These are phyloP conservation scores for Gobiocypris rarus DNA, from an alignment of 2,113 vertebrate genomes.

Conservation along the genomic window DNA sequence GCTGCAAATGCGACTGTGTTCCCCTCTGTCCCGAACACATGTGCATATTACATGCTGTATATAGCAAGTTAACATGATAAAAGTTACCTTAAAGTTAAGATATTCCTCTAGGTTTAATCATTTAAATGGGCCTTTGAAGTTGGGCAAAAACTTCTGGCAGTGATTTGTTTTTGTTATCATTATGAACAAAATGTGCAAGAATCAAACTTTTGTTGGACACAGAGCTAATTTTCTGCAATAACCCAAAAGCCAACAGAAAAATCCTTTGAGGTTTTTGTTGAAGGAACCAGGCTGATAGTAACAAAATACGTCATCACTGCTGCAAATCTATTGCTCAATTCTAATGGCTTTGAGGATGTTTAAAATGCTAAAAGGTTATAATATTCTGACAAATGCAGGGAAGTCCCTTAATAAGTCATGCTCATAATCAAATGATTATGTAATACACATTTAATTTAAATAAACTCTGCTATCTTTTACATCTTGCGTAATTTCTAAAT, in stretches of 20 bases:
- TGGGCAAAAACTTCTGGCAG: too few relatives aligned
- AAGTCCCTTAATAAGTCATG: slow-evolving; percentile 13
- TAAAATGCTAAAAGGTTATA: not conserved
- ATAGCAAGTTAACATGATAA: too few relatives aligned
- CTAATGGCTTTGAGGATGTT: not conserved
- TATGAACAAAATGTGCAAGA: too few relatives aligned
- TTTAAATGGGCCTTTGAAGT: too few relatives aligned
- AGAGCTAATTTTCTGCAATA: too few relatives aligned
- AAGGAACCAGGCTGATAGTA: not conserved
- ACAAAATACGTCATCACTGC: not conserved
- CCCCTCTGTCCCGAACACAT: too few relatives aligned
- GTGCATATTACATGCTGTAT: too few relatives aligned
- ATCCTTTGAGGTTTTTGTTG: not conserved
- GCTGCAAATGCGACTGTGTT: too few relatives aligned
- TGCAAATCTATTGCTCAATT: not conserved
- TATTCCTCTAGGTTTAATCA: too few relatives aligned
- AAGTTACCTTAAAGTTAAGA: too few relatives aligned
- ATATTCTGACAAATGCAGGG: not conserved
- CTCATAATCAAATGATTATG: not conserved
- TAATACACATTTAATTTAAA: not conserved
- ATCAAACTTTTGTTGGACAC: too few relatives aligned
- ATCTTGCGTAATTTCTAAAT: not conserved
- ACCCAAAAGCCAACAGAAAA: not conserved
- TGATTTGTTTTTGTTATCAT: too few relatives aligned
- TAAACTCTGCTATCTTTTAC: not conserved